phyloP scores from a whole-genome alignment of 2,797 vertebrate species.

The Furcifer pardalis region DNA sequence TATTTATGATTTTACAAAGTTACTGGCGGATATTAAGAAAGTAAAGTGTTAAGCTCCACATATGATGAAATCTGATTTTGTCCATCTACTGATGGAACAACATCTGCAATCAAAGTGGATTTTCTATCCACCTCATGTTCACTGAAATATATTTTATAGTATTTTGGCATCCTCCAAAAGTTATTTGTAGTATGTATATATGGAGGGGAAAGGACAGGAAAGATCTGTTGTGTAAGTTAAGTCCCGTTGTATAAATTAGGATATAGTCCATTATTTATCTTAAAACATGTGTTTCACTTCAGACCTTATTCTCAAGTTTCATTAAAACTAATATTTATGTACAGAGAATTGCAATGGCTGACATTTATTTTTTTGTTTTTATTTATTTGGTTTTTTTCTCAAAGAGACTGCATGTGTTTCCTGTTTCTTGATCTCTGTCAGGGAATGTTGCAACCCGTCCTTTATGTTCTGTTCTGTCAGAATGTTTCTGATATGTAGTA shows the following conservation, averaged over 20 bases:
- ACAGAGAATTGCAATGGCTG: background rate
- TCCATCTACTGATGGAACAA: background rate
- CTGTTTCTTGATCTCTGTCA: background rate
- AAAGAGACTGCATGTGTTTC: background rate
- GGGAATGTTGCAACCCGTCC: background rate
- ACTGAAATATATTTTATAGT: background rate
- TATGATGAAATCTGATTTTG: background rate
- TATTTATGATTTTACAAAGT: too few species aligned
- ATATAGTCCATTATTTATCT: background rate
- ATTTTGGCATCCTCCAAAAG: background rate
- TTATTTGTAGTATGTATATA: background rate
- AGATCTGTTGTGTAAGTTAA: background rate
- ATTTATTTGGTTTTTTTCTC: background rate
- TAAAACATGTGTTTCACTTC: background rate
- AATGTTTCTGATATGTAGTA: background rate
- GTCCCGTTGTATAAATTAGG: too few species aligned
- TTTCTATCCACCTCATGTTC: background rate
- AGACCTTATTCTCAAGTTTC: background rate
- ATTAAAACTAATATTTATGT: background rate
- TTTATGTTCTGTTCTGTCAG: background rate
- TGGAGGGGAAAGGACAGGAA: background rate
- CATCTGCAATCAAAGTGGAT: background rate
- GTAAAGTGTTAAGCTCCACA: background rate
- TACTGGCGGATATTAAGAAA: background rate
- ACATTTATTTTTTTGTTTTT: background rate